These are phyloP conservation scores for Spisula subtruncata DNA, from an alignment of 2,888 invertebrate genomes.

Conservation along the genomic window DNA sequence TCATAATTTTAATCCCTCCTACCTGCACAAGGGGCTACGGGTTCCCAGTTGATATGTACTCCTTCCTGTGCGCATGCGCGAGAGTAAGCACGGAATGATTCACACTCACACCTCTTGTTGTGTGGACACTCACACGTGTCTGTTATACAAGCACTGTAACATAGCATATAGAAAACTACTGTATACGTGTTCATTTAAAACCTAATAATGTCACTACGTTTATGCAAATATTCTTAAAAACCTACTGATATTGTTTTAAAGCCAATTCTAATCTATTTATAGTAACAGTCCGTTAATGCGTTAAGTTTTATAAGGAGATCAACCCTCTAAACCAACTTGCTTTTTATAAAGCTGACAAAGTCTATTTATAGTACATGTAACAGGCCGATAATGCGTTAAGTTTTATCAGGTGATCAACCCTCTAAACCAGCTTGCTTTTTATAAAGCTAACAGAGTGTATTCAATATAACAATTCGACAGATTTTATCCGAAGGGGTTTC, in stretches of 20 bases:
- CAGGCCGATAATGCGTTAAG: neutral
- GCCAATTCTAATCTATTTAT: too few species aligned
- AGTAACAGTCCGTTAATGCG: neutral
- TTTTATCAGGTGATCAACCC: neutral
- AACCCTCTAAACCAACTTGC: too few species aligned
- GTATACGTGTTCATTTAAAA: too few species aligned
- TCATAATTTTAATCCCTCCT: slow-evolving; percentile 15
- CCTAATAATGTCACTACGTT: too few species aligned
- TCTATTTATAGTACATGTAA: too few species aligned
- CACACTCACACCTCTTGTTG: slow-evolving; percentile 94
- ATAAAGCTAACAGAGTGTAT: neutral
- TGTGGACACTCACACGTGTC: slow-evolving; percentile 96
- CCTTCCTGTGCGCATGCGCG: slow-evolving; percentile 95
- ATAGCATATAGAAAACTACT: neutral
- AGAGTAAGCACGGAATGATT: slow-evolving; percentile 95
- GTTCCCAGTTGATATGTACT: slow-evolving; percentile 87
- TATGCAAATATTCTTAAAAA: too few species aligned
- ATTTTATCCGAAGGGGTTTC: too few species aligned
- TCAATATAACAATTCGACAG: neutral
- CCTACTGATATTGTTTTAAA: too few species aligned
- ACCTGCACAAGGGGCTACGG: slow-evolving; percentile 74
- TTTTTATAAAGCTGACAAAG: too few species aligned
- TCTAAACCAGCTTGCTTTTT: neutral
- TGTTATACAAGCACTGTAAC: slow-evolving; percentile 92
- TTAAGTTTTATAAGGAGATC: neutral